Base-by-base conservation (phyloP, 2,888 invertebrate genomes). In the Venustoraphidia nigricollis region DNA sequence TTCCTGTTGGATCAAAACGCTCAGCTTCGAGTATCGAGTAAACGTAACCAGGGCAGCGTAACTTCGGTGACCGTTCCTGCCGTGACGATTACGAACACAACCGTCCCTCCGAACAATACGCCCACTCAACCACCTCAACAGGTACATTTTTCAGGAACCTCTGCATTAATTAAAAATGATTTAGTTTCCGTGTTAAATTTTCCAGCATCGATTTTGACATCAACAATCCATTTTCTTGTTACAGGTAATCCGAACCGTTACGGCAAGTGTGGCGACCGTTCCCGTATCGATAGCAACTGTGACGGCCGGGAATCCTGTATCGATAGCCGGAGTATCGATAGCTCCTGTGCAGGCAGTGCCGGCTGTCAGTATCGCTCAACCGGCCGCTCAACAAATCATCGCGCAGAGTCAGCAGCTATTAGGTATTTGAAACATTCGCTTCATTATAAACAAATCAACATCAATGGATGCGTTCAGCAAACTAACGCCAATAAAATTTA, bases 1-100 rank as follows among this genome's bases (percentile, higher is more conserved):
- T 84, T 85, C 61, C 69, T 87, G 10, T 64, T 86, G 53, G 83
- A 83, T 57, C 84, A 86, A 65, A 85, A 85, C 64, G 83, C 84
- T 27, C 78, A 79, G 53, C 65, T 83, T 51, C 70, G 85, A 35
- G 69, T 81, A 52, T 73, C 73, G 10, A 75, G 72, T 49, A 75
- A 76, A 53, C 66, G 72, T 40, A 66, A 67, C 50, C 70, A 70
- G 9, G 64, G 69, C 11, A 71, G 69, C 53, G 65, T 70, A 41
- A 69, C 73, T 1, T 67, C 74, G 3, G 75, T 77, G 5, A 73
- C 75, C 3, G 73, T 78, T 10, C 77, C 79, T 8, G 72, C 76
- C 9, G 75, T 76, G 2, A 75, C 76, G 2, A 71, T 78, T 9
- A 75, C 77, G 8, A 72, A 72, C 52, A 70, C 72, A 1, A 72